Percentiles rank a stretch among this genome's conserved stretches.
phyloP scores from a whole-genome alignment of 92 coral and sea anemone species.

The Palythoa grandiflora region DNA sequence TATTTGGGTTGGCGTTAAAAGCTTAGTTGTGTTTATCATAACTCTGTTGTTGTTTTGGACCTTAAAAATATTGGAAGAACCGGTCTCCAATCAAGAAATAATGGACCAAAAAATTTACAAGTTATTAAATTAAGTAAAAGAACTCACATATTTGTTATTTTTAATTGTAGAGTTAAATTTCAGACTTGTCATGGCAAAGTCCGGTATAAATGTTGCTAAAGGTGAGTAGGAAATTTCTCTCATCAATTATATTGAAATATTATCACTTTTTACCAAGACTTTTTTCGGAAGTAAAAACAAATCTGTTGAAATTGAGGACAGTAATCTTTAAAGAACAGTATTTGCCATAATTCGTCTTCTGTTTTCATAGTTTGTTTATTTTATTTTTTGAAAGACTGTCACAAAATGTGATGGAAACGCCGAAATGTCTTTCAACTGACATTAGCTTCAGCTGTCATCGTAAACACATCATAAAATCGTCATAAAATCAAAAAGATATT shows the following conservation, averaged over 20 bases:
- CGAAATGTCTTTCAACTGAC: background rate
- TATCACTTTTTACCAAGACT: background rate
- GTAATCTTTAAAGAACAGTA: background rate
- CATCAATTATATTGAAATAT: background rate
- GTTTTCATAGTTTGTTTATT: background rate
- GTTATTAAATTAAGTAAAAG: background rate
- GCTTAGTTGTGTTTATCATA: background rate
- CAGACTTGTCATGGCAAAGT: constrained; percentile 88
- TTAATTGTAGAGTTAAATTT: constrained; percentile 88
- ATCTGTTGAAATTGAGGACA: background rate
- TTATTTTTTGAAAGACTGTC: background rate
- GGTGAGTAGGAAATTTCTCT: constrained; percentile 17
- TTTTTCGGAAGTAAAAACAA: background rate
- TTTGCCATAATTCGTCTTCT: background rate
- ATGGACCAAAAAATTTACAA: background rate
- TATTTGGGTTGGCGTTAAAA: background rate
- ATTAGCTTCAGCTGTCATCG: background rate
- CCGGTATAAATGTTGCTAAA: constrained; percentile 65
- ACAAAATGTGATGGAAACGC: background rate
- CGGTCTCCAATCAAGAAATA: background rate
- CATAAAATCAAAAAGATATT: background rate
- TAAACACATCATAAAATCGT: background rate
- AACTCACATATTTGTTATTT: constrained; percentile 14
- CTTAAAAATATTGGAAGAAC: background rate
- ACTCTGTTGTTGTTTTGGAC: background rate